These are phyloP conservation scores for Urocynchramus pylzowi DNA, from an alignment of 2,113 vertebrate species.

Conservation along the genomic window DNA sequence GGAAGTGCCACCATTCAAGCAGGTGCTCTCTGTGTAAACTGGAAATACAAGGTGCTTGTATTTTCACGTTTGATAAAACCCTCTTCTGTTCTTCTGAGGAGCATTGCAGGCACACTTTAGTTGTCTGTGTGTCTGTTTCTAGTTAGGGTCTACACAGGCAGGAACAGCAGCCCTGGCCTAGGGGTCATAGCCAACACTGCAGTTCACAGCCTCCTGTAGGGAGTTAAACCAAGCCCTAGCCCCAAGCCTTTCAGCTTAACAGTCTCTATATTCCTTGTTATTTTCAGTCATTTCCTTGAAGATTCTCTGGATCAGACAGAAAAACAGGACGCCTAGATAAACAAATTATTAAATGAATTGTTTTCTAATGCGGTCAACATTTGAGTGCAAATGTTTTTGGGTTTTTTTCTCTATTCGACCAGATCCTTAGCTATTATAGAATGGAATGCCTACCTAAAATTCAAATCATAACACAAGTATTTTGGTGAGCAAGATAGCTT, in stretches of 20 bases:
- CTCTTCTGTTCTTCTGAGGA: background rate
- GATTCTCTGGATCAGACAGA: background rate
- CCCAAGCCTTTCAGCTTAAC: background rate
- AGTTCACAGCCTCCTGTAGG: background rate
- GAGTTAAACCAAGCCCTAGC: background rate
- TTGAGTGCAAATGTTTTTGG: background rate
- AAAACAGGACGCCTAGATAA: background rate
- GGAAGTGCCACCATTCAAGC: background rate
- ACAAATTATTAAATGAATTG: background rate
- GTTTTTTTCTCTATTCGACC: background rate
- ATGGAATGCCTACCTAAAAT: background rate
- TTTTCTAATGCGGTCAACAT: background rate
- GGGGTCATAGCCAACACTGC: fast-evolving
- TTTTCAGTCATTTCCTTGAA: background rate
- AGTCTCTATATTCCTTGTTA: background rate
- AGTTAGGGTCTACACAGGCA: background rate
- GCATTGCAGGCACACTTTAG: background rate
- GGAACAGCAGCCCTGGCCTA: background rate
- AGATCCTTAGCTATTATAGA: background rate
- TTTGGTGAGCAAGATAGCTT: background rate
- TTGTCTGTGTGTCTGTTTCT: background rate
- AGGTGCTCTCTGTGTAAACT: background rate
- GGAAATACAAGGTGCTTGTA: background rate
- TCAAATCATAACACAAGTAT: background rate
- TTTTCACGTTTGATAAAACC: fast-evolving